Evolutionary conservation across 2,113 vertebrate species (phyloP).

Genomic region (Pionites leucogaster): DNA sequence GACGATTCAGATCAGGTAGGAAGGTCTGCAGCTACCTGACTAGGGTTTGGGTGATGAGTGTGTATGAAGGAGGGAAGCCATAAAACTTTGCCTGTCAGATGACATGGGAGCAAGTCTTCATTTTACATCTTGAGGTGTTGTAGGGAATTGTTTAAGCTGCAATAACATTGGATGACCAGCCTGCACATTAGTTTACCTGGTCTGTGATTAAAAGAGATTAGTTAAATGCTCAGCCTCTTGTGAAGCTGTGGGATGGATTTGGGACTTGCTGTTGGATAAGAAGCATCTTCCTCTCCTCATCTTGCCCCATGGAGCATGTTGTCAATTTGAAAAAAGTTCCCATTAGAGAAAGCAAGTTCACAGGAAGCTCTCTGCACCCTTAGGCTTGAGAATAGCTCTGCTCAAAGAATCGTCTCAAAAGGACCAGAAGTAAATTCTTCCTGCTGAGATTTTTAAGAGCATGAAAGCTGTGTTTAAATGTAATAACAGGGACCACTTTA

Average conservation of each 20-base stretch:
- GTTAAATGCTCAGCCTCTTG: neutral
- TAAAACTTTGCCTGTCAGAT: neutral
- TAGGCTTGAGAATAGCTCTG: neutral
- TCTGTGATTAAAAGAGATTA: neutral
- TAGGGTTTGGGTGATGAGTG: rapidly evolving
- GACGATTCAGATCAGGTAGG: neutral
- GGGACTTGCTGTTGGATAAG: neutral
- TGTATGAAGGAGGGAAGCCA: neutral
- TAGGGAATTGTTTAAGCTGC: neutral
- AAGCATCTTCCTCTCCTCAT: neutral
- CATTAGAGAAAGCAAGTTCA: neutral
- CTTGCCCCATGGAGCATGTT: neutral
- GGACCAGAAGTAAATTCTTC: neutral
- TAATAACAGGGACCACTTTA: neutral
- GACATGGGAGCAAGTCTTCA: rapidly evolving
- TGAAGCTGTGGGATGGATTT: neutral
- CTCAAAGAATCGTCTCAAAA: neutral
- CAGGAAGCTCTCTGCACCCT: neutral
- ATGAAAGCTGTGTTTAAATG: neutral
- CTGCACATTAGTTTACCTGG: neutral
- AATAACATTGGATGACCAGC: neutral
- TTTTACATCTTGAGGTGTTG: rapidly evolving
- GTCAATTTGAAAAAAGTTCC: neutral
- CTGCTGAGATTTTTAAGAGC: neutral
- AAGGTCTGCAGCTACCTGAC: neutral